Conservation (phyloP, 2,797 vertebrate species). For the Thalassophryne amazonica region DNA sequence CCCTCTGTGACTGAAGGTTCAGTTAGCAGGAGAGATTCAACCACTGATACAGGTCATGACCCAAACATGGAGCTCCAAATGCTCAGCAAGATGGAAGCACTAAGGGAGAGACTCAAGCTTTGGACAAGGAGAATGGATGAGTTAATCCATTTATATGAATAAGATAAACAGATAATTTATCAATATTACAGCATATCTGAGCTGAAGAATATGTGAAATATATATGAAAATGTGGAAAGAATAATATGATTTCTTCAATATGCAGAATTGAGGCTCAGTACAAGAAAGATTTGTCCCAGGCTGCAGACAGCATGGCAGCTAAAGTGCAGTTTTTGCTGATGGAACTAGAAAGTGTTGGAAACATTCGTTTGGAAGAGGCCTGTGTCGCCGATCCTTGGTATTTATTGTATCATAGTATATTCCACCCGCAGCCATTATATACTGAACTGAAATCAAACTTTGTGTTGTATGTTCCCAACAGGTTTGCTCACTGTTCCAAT, state of each 20-base stretch:
- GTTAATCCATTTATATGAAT: conserved; percentile 58
- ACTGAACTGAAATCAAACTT: neutral
- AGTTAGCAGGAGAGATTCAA: conserved; percentile 15
- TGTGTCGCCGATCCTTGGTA: conserved; percentile 80
- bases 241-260: neutral
- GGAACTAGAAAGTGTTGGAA: conserved; percentile 85
- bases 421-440: neutral
- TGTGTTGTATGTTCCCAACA: conserved; percentile 35
- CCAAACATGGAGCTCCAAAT: conserved; percentile 64
- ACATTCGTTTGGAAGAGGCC: conserved; percentile 85
- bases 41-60: conserved; percentile 37
- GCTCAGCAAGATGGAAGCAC: conserved; percentile 69
- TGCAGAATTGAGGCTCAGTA: conserved; percentile 75
- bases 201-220: neutral
- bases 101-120: conserved; percentile 72
- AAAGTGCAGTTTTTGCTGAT: conserved; percentile 77
- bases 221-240: no score
- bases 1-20: conserved; percentile 7
- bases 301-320: conserved; percentile 67
- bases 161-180: neutral
- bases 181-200: neutral
- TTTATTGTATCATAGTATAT: neutral
- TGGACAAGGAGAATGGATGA: conserved; percentile 78
- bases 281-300: conserved; percentile 62
- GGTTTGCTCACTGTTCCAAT: conserved; percentile 83